phyloP scores from a whole-genome alignment of 2,888 invertebrate genomes.

The Loripinus fragilis region DNA sequence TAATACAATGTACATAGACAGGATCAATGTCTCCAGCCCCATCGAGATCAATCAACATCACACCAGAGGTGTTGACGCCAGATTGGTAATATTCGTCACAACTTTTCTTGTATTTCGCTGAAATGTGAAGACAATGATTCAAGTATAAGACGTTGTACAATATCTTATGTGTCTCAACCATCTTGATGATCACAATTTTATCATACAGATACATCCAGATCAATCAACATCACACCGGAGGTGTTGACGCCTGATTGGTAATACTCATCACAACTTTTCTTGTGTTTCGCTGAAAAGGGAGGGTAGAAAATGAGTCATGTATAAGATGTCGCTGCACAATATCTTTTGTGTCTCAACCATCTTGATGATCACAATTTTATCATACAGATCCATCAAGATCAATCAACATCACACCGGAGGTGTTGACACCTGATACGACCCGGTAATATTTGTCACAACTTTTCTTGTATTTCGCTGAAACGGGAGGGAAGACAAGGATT shows the following conservation, averaged over 20 bases:
- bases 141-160: too few relatives aligned
- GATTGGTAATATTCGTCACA: slow-evolving; percentile 95
- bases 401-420: slow-evolving; percentile 95
- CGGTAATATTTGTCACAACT: slow-evolving; percentile 96
- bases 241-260: slow-evolving; percentile 94
- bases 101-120: slow-evolving; percentile 94
- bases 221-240: slow-evolving; percentile 95
- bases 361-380: too few relatives aligned
- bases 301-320: too few relatives aligned
- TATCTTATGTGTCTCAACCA: too few relatives aligned
- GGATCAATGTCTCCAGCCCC: slow-evolving; percentile 96
- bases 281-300: slow-evolving; percentile 91
- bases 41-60: slow-evolving; percentile 96
- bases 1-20: slow-evolving; percentile 95
- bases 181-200: too few relatives aligned
- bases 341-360: too few relatives aligned
- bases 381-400: slow-evolving; percentile 98
- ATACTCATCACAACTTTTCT: slow-evolving; percentile 96
- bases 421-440: slow-evolving; percentile 93
- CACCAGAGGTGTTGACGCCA: slow-evolving; percentile 94
- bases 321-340: too few relatives aligned
- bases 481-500: too few relatives aligned
- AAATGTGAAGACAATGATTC: too few relatives aligned
- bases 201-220: too few relatives aligned
- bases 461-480: slow-evolving; percentile 91